Evolutionary conservation across 2,113 vertebrate species (phyloP).

Genomic region (Lathamus discolor): DNA sequence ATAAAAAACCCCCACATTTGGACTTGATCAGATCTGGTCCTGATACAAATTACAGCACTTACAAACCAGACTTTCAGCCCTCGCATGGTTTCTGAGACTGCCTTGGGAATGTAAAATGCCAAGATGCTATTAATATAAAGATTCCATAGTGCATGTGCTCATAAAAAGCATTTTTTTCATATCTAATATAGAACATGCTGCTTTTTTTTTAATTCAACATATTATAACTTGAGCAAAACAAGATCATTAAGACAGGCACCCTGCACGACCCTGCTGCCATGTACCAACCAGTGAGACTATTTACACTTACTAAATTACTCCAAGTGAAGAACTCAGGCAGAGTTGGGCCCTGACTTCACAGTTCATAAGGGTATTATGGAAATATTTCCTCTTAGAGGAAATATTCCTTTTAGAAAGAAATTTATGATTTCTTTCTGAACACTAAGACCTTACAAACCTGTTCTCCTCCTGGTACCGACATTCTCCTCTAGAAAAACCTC

Average conservation of each 20-base stretch:
- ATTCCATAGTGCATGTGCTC: not conserved
- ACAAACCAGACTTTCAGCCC: slow-evolving; percentile 27
- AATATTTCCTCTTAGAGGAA: not conserved
- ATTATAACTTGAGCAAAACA: not conserved
- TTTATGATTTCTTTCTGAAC: not conserved
- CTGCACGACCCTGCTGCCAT: not conserved
- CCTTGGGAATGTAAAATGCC: slow-evolving; percentile 27
- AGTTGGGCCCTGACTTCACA: not conserved
- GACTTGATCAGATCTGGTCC: not conserved
- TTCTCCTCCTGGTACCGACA: not conserved
- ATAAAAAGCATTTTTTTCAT: not conserved
- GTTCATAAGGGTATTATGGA: not conserved
- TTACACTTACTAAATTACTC: fast-evolving
- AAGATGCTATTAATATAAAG: slow-evolving; percentile 13
- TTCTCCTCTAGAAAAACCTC: not conserved
- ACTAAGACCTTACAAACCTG: not conserved
- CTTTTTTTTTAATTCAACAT: not conserved
- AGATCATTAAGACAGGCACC: not conserved
- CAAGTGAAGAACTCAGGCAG: not conserved
- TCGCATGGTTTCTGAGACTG: not conserved
- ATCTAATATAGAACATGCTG: not conserved
- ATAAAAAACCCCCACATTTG: not conserved
- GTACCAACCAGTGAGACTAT: not conserved
- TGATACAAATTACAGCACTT: not conserved
- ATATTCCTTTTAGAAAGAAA: not conserved